These are phyloP conservation scores for Rhadina sibilatrix DNA, from an alignment of 2,113 vertebrate genomes.

Conservation along the genomic window DNA sequence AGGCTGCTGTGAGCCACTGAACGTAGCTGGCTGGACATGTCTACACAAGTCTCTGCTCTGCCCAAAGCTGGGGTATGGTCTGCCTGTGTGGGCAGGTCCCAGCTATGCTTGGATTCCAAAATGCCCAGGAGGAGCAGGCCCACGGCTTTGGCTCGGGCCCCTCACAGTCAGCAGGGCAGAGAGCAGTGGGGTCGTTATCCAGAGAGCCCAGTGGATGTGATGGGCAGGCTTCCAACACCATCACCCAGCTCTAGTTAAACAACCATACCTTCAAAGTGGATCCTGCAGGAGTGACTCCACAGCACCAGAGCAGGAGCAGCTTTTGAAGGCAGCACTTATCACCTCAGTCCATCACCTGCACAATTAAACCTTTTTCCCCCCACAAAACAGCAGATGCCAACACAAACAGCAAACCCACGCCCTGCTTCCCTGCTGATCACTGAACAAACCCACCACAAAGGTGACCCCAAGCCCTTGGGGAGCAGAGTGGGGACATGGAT, in stretches of 20 bases:
- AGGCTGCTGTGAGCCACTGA: not conserved
- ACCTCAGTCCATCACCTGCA: not conserved
- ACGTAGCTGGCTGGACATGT: accelerated
- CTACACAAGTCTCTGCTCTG: not conserved
- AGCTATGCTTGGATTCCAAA: not conserved
- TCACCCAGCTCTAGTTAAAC: not conserved
- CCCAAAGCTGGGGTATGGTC: not conserved
- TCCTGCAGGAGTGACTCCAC: not conserved
- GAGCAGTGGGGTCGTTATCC: not conserved
- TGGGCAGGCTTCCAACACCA: not conserved
- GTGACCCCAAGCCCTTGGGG: not conserved
- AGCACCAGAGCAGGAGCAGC: not conserved
- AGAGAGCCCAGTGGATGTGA: not conserved
- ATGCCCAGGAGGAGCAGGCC: not conserved
- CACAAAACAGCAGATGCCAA: not conserved
- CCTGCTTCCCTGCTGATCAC: not conserved
- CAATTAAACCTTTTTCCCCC: not conserved
- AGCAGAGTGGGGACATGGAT: accelerated
- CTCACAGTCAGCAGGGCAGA: not conserved
- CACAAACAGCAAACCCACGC: not conserved
- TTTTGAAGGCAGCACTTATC: constrained; percentile 38
- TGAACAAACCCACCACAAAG: not conserved
- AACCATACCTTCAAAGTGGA: not conserved
- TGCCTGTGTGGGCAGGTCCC: not conserved
- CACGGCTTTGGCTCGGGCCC: not conserved